A percentile compares a stretch with the other conserved stretches of the same genome.
Evolutionary conservation across 2,888 invertebrate genomes (phyloP).

Genomic region (Polia nebulosa): DNA sequence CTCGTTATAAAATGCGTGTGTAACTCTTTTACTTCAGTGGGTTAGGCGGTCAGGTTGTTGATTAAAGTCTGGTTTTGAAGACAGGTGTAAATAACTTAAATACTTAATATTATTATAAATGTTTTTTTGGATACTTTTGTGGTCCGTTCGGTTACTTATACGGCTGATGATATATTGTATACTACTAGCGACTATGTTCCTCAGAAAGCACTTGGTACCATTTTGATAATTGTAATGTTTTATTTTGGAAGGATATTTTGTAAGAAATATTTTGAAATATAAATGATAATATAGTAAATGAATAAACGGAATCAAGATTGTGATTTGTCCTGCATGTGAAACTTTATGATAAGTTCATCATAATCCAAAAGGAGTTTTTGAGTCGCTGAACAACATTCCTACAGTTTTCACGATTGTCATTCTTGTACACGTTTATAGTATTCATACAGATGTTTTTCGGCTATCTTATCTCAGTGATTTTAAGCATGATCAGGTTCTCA

Average conservation of each 20-base stretch:
- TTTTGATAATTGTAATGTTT: no score
- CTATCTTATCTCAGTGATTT: no score
- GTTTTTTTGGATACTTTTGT: conserved; percentile 3
- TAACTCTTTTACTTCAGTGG: conserved; percentile 20
- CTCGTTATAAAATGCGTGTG: conserved; percentile 28
- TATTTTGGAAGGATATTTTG: no score
- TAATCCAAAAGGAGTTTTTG: no score
- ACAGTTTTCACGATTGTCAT: background rate
- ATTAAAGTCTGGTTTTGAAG: conserved; percentile 12
- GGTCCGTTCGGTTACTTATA: background rate
- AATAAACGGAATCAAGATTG: no score
- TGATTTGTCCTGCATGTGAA: no score
- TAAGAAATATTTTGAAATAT: no score
- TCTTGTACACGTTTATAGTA: background rate
- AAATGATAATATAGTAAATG: no score
- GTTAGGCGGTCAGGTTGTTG: conserved; percentile 9
- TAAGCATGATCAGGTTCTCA: no score
- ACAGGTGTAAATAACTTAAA: background rate
- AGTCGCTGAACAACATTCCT: background rate
- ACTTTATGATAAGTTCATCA: no score
- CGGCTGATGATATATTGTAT: background rate
- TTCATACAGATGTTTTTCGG: background rate
- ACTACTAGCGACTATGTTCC: background rate
- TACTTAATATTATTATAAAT: background rate
- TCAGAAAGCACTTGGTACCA: background rate